Evolutionary conservation across 2,888 invertebrate species (phyloP), one percentile per base, ranked within the genome.

Genomic region (Xestia rhomboidea): DNA sequence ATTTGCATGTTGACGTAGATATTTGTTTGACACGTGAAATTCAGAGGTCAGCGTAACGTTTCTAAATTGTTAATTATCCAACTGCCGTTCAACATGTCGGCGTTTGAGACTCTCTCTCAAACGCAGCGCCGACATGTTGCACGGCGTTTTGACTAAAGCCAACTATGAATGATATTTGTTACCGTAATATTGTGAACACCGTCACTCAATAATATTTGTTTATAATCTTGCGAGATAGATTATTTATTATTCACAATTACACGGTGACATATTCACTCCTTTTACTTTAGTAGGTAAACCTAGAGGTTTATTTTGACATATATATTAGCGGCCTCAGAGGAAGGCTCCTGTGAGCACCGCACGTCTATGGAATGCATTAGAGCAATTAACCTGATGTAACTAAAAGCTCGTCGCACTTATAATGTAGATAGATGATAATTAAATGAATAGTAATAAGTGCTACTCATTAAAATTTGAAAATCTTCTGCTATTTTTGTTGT

Each of bases 311-410:
- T n/a, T n/a, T n/a, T n/a, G n/a, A n/a, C n/a, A n/a, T n/a, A n/a
- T n/a, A n/a, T 41, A 44, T 76, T 34, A 24, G 51, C 51, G 13
- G 44, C 57, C 30, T 78, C 69, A 21, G 21, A 49, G 21, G 54
- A 64, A 77, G 57, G 27, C n/a, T 27, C 63, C 11, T 38, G 38
- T 46, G 18, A 30, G 15, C 77, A 66, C 46, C 57, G 44, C 38
- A 68, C 18, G 60, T 46, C 41, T 49, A 72, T 72, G 57, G 68
- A 38, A 64, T 46, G 70, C 76, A 87, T 85, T 83, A 83, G 66
- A 75, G 76, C 81, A 84, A 89, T 87, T 87, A 87, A 78, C 85
- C 71, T 73, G 73, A 79, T 83, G 76, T 79, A 68, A 84, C 79
- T 87, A 81, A 86, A 85, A 87, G 85, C 82, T 79, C 44, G 68